Conservation (phyloP, 2,888 invertebrate genomes). For the Lasioglossum figueresi region DNA sequence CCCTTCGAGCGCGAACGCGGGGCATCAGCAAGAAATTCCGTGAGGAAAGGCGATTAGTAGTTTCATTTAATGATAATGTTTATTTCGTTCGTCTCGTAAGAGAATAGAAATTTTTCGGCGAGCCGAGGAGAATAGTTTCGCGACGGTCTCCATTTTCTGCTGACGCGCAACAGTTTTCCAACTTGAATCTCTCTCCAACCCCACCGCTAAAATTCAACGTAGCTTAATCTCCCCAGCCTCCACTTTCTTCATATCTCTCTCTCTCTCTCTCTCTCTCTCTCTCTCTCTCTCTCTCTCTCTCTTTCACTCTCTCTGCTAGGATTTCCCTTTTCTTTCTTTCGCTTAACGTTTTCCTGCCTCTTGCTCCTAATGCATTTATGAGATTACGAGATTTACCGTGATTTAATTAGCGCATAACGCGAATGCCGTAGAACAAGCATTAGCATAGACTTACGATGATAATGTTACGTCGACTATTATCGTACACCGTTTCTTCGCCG, state of each 20-base stretch:
- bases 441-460: conserved; percentile 52
- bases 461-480: conserved; percentile 35
- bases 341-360: conserved; percentile 46
- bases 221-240: conserved; percentile 36
- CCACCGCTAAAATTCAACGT: conserved; percentile 37
- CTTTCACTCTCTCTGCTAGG: not conserved
- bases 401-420: conserved; percentile 57
- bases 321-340: conserved; percentile 19
- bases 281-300: not conserved
- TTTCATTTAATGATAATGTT: conserved; percentile 7
- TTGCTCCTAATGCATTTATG: conserved; percentile 53
- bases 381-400: conserved; percentile 51
- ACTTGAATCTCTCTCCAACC: conserved; percentile 25
- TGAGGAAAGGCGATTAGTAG: conserved; percentile 1
- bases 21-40: conserved; percentile 14
- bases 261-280: not conserved
- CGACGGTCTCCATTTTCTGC: conserved; percentile 41
- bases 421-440: conserved; percentile 55
- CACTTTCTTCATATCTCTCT: not conserved
- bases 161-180: conserved; percentile 53
- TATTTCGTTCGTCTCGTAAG: not conserved
- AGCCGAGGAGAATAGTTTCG: conserved; percentile 6
- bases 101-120: conserved; percentile 16
- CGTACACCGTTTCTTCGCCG: not conserved
- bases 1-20: not conserved